A percentile compares a stretch with the other conserved stretches of the same genome.
Conservation (phyloP, 2,797 vertebrate species). For the Argentina silus region DNA sequence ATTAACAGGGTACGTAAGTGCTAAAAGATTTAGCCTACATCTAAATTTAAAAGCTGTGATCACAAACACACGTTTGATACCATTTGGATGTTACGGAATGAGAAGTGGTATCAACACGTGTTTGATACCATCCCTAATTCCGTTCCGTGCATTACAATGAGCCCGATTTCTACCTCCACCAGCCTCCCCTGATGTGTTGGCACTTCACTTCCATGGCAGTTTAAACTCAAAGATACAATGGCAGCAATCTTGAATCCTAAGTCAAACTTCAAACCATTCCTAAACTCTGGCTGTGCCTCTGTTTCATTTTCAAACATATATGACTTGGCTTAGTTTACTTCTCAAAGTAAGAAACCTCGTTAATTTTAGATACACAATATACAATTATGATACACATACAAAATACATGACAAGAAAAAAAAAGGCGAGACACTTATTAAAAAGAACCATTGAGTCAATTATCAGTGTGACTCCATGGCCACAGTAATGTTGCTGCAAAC, state of each 20-base stretch:
- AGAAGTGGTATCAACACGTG: no score
- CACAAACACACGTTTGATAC: no score
- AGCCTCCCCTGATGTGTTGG: background rate
- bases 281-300: background rate
- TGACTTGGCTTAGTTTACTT: background rate
- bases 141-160: no score
- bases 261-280: background rate
- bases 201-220: background rate
- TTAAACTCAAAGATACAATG: background rate
- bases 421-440: no score
- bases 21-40: background rate
- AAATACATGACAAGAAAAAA: background rate
- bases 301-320: background rate
- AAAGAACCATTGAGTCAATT: no score
- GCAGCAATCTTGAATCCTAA: background rate
- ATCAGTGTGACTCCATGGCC: no score
- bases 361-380: background rate
- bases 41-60: background rate
- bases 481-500: no score
- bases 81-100: no score
- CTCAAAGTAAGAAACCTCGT: background rate
- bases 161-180: no score
- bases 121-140: no score
- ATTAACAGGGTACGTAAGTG: background rate
- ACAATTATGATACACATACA: background rate